Evolutionary conservation across 2,797 vertebrate genomes (phyloP).

Genomic region (Chromis chromis): DNA sequence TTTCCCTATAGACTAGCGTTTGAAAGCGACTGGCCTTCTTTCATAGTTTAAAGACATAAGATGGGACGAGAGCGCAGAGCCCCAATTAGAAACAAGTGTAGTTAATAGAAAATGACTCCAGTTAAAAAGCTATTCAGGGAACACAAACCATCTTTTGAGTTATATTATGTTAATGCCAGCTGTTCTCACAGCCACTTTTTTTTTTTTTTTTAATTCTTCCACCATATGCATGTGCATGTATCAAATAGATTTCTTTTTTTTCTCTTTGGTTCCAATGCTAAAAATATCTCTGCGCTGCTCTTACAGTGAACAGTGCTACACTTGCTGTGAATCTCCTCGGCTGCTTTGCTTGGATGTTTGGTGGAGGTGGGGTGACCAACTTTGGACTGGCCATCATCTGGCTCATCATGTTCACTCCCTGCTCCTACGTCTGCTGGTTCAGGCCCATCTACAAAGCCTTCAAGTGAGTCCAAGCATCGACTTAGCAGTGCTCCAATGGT

Average conservation of each 20-base stretch:
- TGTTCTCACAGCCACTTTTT: constrained; percentile 2
- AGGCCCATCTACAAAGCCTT: constrained; percentile 99
- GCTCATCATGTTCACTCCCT: constrained; percentile 98
- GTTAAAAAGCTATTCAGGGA: constrained; percentile 36
- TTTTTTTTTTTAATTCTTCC: neutral
- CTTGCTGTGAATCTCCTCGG: constrained; percentile 95
- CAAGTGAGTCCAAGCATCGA: constrained; percentile 87
- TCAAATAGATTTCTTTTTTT: neutral
- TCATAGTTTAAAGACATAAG: constrained; percentile 35
- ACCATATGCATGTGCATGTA: constrained; percentile 25
- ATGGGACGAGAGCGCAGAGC: constrained; percentile 24
- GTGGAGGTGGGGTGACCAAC: constrained; percentile 96
- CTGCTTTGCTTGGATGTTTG: constrained; percentile 98
- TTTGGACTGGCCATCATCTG: constrained; percentile 98
- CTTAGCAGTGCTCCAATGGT: neutral
- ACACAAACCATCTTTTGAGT: constrained; percentile 14
- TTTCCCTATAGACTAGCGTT: constrained; percentile 34
- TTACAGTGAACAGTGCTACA: constrained; percentile 94
- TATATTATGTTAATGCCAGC: neutral
- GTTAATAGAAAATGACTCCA: constrained; percentile 27
- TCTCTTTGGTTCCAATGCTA: neutral
- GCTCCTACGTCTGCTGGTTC: constrained; percentile 99
- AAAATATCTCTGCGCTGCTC: constrained; percentile 54
- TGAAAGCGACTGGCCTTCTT: constrained; percentile 38
- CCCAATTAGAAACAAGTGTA: constrained; percentile 47